phyloP scores from a whole-genome alignment of 1,140 invertebrate species.

The Phymastichus coffea region DNA sequence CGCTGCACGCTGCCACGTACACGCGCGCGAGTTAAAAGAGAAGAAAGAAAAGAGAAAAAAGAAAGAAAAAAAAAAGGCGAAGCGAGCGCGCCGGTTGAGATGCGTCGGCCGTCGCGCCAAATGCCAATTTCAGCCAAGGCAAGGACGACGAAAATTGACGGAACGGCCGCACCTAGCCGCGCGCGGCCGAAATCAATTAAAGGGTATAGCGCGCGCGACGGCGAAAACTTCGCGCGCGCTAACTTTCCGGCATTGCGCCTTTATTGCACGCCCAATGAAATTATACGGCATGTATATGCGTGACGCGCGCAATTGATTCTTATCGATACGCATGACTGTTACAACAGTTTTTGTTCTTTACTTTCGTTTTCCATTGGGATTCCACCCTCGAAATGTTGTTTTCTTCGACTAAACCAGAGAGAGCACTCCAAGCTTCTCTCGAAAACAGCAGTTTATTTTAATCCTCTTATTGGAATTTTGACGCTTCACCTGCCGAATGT shows the following conservation, averaged over 20 bases:
- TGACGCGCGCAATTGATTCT: conserved; percentile 18
- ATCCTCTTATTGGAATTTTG: no score
- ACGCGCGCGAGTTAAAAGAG: not conserved
- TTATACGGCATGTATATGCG: conserved; percentile 10
- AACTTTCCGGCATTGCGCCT: not conserved
- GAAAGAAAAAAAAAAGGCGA: no score
- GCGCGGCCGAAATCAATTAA: no score
- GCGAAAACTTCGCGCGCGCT: not conserved
- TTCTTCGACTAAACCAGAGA: no score
- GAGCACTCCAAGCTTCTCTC: not conserved
- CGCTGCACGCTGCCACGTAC: not conserved
- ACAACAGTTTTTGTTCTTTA: not conserved
- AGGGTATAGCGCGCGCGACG: not conserved
- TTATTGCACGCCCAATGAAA: conserved; percentile 12
- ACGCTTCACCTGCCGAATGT: no score
- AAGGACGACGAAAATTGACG: conserved; percentile 9
- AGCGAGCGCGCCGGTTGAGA: not conserved
- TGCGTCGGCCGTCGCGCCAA: not conserved
- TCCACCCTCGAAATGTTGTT: no score
- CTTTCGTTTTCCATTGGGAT: no score
- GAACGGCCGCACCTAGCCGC: not conserved
- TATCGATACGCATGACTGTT: conserved; percentile 1
- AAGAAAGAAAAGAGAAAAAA: no score
- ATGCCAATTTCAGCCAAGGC: conserved; percentile 8
- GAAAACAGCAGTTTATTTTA: not conserved